Evolutionary conservation across 1,140 invertebrate species (phyloP), one percentile per base, ranked within the genome.

Genomic region (Bombus impatiens): DNA sequence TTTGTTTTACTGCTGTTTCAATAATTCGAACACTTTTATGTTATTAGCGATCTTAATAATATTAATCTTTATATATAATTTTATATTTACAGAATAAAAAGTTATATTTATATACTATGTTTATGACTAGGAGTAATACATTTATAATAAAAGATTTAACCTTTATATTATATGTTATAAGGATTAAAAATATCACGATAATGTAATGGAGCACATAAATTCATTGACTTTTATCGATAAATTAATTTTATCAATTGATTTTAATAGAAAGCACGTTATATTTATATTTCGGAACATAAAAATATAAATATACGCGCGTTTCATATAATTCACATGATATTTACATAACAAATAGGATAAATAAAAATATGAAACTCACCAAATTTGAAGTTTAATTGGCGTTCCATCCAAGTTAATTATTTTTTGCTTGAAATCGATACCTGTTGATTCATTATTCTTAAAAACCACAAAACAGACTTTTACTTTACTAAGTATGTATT

Each of bases 391-490:
- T 94, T 98, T 98, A 83, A 98, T 97, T 79, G 97, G 97, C 78
- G 97, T 97, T 8, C 98, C 98, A 94, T 98, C 97, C 87, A 98
- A 95, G 93, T 98, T 97, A 88, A 98, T 97, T 84, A 98, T 97
- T 95, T 98, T 98, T 94, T 98, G 98, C 95, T 98, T 98, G 93
- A 98, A 98, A 95, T 98, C 98, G 93, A 98, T 98, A 88, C 98
- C 98, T 98, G 94, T 67, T 59, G 59, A 84, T 89, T 75, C 70
- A 32, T 65, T 40, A 62, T 79, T 85, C 37, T n/a, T 67, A 65
- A 80, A 47, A 75, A 47, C 74, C 67, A 78, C 15, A 25, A 74
- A 44, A 22, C 37, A 59, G 32, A 12, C 13, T 59, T 22, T 80
- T 79, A n/a, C 15, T 80, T 53, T 2, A 35, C n/a, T 74, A 75